Evolutionary conservation across 1,140 invertebrate genomes (phyloP).

Genomic region (Radopholus similis): DNA sequence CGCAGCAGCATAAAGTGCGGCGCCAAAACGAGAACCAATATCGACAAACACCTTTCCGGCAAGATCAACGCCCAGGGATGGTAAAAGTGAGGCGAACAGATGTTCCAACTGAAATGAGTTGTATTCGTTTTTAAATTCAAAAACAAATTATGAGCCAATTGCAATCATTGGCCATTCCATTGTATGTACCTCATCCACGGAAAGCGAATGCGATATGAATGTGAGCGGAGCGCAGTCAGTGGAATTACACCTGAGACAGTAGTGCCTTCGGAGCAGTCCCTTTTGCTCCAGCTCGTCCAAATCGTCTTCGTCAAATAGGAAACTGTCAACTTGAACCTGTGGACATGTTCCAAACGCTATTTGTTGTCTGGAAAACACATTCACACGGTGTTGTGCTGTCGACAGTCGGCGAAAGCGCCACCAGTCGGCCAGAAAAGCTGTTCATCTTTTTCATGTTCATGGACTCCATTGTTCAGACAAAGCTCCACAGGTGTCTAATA

Average conservation of each 20-base stretch:
- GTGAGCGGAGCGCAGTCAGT: constrained; percentile 16
- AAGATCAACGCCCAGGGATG: constrained; percentile 22
- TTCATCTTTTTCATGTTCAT: not conserved
- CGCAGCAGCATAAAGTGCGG: constrained; percentile 29
- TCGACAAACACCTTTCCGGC: constrained; percentile 30
- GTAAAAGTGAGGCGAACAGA: constrained; percentile 24
- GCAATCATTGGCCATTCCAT: not conserved
- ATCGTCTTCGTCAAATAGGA: constrained; percentile 34
- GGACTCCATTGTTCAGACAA: not conserved
- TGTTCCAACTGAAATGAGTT: constrained; percentile 27
- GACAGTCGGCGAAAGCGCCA: constrained; percentile 21
- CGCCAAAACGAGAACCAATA: constrained; percentile 32
- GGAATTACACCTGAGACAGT: constrained; percentile 19
- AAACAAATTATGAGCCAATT: constrained; percentile 5
- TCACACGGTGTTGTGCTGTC: constrained; percentile 13
- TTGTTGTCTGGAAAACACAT: not conserved
- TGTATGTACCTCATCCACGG: constrained; percentile 28
- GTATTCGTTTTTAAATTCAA: not conserved
- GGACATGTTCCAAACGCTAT: not conserved
- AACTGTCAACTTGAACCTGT: constrained; percentile 24
- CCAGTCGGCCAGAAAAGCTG: constrained; percentile 25
- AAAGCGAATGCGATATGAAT: constrained; percentile 25
- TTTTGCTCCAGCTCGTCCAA: constrained; percentile 6
- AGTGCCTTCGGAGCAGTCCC: not conserved
- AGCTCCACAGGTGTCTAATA: constrained; percentile 14